Base-by-base conservation (phyloP, 2,797 vertebrate genomes). In the Siniperca scherzeri region DNA sequence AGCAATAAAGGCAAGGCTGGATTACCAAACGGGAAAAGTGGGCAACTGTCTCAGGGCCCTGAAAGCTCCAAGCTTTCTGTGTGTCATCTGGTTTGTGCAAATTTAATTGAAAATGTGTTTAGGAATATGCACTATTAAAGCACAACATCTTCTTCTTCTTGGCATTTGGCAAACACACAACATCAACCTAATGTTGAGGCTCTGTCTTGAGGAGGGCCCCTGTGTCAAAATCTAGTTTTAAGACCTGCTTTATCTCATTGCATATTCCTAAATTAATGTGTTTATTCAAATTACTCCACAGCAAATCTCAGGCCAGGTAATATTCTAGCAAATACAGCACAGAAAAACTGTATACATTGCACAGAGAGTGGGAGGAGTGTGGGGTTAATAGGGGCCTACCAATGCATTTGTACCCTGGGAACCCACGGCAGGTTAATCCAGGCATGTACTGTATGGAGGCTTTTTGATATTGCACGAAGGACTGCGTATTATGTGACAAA, bases 11-110 rank as follows among this genome's bases (percentile, higher is more conserved):
- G 27, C 22, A 33, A 67, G 6, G 8, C 2, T 65, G 48, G 40
- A 52, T 82, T 74, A 74, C 44, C 50, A 53, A 59, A 55, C 77
- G 30, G 78, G 78, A 78, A 81, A 61, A 50, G 1, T 12, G 25
- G 5, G 27, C 36, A 66, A 30, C 70, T 66, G 42, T 19, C 64
- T 17, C 1, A 11, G 19, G 59, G 19, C 53, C 59, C 27, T 44
- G 38, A 27, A 22, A 38, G 53, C 33, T 40, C 14, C 33, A 60
- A 3, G 8, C 19, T 64, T 57, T 17, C 2, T 64, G 2, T 56
- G 3, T 36, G 52, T 44, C 33, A 42, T 40, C 65, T 55, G 12
- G 8, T 50, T 59, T 69, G 3, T 48, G 21, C 17, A 53, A 21
- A 76, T 59, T 57, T 70, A 10, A 50, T 14, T 38, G 22, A 61